Base-by-base conservation (phyloP, 2,113 vertebrate species). In the Noturus placidus region DNA sequence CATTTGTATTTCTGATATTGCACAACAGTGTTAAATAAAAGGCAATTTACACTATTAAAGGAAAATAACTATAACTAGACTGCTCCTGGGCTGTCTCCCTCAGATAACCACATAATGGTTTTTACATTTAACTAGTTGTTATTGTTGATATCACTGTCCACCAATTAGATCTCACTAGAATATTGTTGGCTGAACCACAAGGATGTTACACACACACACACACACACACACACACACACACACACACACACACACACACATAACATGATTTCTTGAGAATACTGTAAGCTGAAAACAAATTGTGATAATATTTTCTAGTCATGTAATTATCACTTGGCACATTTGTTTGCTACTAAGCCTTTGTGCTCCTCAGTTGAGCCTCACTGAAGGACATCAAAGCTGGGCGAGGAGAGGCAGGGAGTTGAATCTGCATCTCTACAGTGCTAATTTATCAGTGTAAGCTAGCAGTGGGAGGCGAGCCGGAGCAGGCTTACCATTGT, bases 401-500 rank as follows among this genome's bases (percentile, higher is more conserved):
- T 5, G 84, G 82, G 54, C 35, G 67, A 79, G 85, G 87, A 91
- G 89, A 83, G 65, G 35, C 67, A 69, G 35, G 22, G 88, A 84
- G 89, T 86, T 90, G 91, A 90, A 92, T 93, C 90, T 88, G 85
- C 56, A 25, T 84, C 90, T 87, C 69, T 85, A 85, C 90, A 79
- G 72, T 20, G 72, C 81, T 85, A 61, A 89, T 86, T 84, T 72
- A 77, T 76, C 87, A 78, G 25, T 54, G 84, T 35, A 35, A 46
- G 85, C 74, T 65, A 81, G 81, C 88, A 87, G 87, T 70, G 65
- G 56, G 83, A 46, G 78, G 15, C 83, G 79, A 22, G 82, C 74
- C 13, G 42, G 50, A 57, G 82, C 63, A 54, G 67, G 46, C 79
- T 85, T 76, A 78, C 50, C 81, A 80, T 86, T 86, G 87, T 86